Evolutionary conservation across 2,888 invertebrate genomes (phyloP), one percentile per base, ranked within the genome.

Genomic region (Hirtodrosophila alboralis): DNA sequence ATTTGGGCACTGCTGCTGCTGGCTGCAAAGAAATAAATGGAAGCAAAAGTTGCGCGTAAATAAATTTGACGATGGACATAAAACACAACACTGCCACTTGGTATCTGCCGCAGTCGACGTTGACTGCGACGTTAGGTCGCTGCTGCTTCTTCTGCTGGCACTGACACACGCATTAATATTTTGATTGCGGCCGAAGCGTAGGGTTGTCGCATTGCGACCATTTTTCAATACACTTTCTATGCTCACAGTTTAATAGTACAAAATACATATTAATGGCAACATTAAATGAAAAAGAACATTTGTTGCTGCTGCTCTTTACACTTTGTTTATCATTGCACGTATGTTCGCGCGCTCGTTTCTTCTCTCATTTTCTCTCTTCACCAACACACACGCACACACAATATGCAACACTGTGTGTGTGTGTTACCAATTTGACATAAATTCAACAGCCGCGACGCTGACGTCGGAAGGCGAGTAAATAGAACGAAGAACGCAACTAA

Each of bases 361-460:
- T 45, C 49, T 64, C 56, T 52, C 49, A 48, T 54, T 41, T 43
- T 31, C 60, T 48, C 34, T 40, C 57, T 54, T 21, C 45, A 38
- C 54, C 37, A 34, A 36, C 47, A 48, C 53, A 62, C 47, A 67
- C 49, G 56, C 36, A 70, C 63, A 41, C 65, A 54, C 59, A 73
- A 69, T 45, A 58, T 72, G 78, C 80, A 84, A 70, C 74, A 64
- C 64, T 54, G 49, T 57, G 40, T 57, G 79, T 76, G 80, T 84
- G 60, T 75, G 86, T 81, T 81, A 81, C 81, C 81, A 86, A 84
- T 85, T 87, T 89, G 88, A 89, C 88, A 89, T 86, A 88, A 89
- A 88, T 88, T 83, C 88, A 89, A 89, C 88, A 89, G 88, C 89
- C 90, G 89, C 88, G 80, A 77, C 79, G 81, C 83, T 87, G 70